Base-by-base conservation (phyloP, 2,888 invertebrate species). In the Exephanes ischioxanthus region DNA sequence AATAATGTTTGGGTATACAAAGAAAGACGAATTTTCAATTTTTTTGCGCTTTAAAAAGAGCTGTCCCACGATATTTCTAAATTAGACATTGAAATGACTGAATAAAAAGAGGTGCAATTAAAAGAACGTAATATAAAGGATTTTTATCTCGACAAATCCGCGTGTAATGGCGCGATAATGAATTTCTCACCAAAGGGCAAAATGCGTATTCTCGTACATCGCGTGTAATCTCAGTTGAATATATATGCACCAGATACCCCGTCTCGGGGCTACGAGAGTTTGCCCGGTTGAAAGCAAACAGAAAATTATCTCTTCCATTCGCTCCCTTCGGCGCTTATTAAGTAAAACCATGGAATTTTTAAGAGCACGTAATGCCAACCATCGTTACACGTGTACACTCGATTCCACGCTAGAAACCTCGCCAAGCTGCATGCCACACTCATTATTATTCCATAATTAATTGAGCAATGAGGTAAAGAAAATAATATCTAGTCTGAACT, bases 321-420 rank as follows among this genome's bases (percentile, higher is more conserved):
- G 66, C 53, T 72, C 68, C 66, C 78, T 78, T 67, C 55, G 48
- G 48, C 45, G 78, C 73, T 81, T 85, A 81, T 81, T 85, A 85
- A 81, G 73, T 71, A 71, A 63, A 85, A 79, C 75, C 77, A 30
- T 77, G 81, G 85, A 73, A 78, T 81, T 85, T 81, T 85, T 81
- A 78, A 63, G 78, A 81, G 73, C 26, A 55, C 48, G 80, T 66
- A 75, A 80, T 80, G 63, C 70, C 71, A 75, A 72, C 30, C 51
- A n/a, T 63, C 53, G 73, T 70, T 75, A 63, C 67, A 41, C 16
- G 48, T 78, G 63, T 63, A 55, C 2, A 33, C 72, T 19, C 16
- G 53, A 73, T 72, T 72, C 9, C 61, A n/a, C 37, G 37, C 53
- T 7, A 51, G 41, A 33, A 22, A 51, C 33, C 22, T 48, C 26